These are phyloP conservation scores for Drosophila pseudotakahashii DNA, from an alignment of 2,888 invertebrate species.

Conservation along the genomic window DNA sequence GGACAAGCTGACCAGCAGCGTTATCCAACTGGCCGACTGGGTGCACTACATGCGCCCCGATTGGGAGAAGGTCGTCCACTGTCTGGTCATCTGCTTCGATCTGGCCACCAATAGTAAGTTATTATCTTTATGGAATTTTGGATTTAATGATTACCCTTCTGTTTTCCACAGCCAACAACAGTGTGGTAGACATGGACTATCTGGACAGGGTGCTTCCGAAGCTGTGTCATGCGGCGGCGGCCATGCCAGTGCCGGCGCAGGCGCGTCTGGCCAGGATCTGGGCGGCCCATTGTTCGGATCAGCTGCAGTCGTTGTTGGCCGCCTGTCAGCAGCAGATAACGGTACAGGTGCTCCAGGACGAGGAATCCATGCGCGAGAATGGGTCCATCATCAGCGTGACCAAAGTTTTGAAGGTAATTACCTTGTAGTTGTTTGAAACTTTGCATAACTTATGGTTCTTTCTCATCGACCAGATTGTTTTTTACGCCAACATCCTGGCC, in stretches of 20 bases:
- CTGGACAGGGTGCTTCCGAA: conserved; percentile 92
- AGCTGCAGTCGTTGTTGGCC: conserved; percentile 89
- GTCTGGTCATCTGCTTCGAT: conserved; percentile 91
- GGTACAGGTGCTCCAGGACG: conserved; percentile 91
- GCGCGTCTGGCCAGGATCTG: conserved; percentile 92
- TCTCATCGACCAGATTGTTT: conserved; percentile 87
- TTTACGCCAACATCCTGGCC: conserved; percentile 94
- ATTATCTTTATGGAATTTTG: too few relatives aligned
- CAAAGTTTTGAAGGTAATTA: conserved; percentile 91
- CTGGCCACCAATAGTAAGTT: conserved; percentile 88
- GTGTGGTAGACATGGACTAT: conserved; percentile 90
- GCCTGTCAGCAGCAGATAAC: conserved; percentile 95
- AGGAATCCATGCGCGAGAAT: conserved; percentile 93
- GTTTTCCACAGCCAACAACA: conserved; percentile 58
- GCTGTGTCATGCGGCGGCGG: conserved; percentile 90
- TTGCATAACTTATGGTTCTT: not conserved
- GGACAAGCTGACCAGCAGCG: conserved; percentile 78
- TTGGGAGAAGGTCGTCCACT: conserved; percentile 82
- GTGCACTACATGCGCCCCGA: conserved; percentile 68
- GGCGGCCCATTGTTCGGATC: conserved; percentile 89
- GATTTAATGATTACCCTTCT: not conserved
- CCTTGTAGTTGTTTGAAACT: not conserved
- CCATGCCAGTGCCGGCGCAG: conserved; percentile 90
- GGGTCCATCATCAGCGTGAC: conserved; percentile 93
- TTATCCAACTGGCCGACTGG: conserved; percentile 69